Percentiles rank a stretch among this genome's conserved stretches.
These are phyloP conservation scores for Acanthosoma haemorrhoidale DNA, from an alignment of 2,888 invertebrate species.

Conservation along the genomic window DNA sequence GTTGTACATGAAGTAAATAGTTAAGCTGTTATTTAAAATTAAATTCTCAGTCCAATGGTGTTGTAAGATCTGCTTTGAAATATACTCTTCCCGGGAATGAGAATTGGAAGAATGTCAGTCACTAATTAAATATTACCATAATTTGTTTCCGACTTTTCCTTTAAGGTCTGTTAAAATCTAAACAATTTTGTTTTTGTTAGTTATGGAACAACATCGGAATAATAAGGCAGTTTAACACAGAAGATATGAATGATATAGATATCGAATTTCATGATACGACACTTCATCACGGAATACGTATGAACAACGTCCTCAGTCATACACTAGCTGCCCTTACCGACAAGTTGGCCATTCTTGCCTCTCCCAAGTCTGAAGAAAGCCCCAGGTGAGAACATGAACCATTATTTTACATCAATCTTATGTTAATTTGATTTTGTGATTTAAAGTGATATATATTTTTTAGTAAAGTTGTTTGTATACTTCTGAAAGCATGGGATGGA, in stretches of 20 bases:
- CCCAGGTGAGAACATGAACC: conserved; percentile 54
- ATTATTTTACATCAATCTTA: too few species aligned
- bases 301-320: conserved; percentile 79
- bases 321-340: conserved; percentile 81
- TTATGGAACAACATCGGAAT: conserved; percentile 94
- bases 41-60: too few species aligned
- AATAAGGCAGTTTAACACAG: conserved; percentile 70
- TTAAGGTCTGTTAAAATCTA: too few species aligned
- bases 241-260: conserved; percentile 71
- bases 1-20: too few species aligned
- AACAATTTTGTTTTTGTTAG: too few species aligned
- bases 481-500: conserved; percentile 52
- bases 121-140: too few species aligned
- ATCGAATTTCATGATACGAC: conserved; percentile 92
- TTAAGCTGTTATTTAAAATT: too few species aligned
- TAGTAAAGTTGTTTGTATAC: conserved; percentile 70
- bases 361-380: conserved; percentile 52
- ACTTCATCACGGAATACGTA: conserved; percentile 81
- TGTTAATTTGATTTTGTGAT: too few species aligned
- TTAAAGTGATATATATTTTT: conserved; percentile 34
- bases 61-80: too few species aligned
- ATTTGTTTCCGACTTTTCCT: too few species aligned
- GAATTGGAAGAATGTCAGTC: too few species aligned
- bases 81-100: too few species aligned
- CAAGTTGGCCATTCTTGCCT: conserved; percentile 71